These are phyloP conservation scores for Balanococcus diminutus DNA, from an alignment of 2,888 invertebrate species.

Conservation along the genomic window DNA sequence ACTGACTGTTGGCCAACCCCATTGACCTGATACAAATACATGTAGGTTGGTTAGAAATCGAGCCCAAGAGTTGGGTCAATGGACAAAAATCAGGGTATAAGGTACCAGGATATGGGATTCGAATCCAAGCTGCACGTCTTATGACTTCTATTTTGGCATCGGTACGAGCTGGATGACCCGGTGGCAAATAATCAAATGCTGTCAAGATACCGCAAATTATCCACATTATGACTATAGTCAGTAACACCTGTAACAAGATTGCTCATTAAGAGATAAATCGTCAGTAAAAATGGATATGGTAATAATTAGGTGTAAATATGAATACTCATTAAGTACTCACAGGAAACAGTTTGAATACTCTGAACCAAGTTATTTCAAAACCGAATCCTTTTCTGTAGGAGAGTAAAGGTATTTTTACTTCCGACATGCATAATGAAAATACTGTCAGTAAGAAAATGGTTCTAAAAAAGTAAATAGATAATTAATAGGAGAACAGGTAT, in stretches of 20 bases:
- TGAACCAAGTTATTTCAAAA: conserved; percentile 68
- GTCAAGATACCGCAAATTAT: conserved; percentile 75
- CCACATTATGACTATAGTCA: conserved; percentile 81
- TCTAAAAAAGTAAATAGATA: conserved; percentile 62
- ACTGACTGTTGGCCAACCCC: conserved; percentile 76
- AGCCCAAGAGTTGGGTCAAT: neutral
- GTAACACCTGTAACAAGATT: conserved; percentile 67
- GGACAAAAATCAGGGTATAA: neutral
- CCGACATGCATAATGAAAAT: conserved; percentile 79
- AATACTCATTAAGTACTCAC: conserved; percentile 66
- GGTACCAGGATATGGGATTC: conserved; percentile 77
- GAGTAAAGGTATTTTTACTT: conserved; percentile 69
- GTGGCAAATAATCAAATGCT: conserved; percentile 68
- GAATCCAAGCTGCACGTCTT: conserved; percentile 78
- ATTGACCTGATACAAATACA: conserved; percentile 67
- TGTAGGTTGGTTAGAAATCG: neutral
- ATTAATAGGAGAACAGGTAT: too few relatives aligned
- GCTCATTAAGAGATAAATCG: neutral
- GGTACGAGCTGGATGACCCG: conserved; percentile 74
- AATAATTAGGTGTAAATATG: neutral
- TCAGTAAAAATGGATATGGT: neutral
- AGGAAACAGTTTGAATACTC: conserved; percentile 80
- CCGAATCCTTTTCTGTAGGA: conserved; percentile 68
- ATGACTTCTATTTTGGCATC: conserved; percentile 75
- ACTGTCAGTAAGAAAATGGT: conserved; percentile 77